These are phyloP conservation scores for Anguilla japonica DNA, from an alignment of 2,113 vertebrate genomes.

Conservation along the genomic window DNA sequence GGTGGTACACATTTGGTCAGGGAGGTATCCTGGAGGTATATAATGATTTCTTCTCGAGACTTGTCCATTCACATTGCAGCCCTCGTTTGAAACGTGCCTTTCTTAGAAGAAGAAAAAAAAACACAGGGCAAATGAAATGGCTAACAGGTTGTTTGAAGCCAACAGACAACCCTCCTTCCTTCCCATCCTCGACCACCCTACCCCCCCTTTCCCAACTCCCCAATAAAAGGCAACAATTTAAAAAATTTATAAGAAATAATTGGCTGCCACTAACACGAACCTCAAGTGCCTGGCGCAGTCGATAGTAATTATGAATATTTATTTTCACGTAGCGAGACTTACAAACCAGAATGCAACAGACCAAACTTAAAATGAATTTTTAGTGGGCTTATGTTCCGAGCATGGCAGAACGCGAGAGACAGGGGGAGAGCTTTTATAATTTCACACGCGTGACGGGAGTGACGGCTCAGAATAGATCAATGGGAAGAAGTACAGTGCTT, in stretches of 20 bases:
- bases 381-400: constrained; percentile 68
- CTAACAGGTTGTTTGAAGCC: not conserved
- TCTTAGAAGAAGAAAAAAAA: not conserved
- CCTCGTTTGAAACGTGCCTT: not conserved
- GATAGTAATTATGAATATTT: constrained; percentile 26
- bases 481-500: constrained; percentile 68
- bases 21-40: not conserved
- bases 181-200: no score
- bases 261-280: not conserved
- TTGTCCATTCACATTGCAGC: not conserved
- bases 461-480: constrained; percentile 75
- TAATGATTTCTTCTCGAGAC: not conserved
- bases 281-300: not conserved
- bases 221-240: not conserved
- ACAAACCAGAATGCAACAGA: constrained; percentile 53
- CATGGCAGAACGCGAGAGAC: constrained; percentile 34
- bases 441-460: constrained; percentile 70
- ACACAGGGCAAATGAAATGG: not conserved
- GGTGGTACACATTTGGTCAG: not conserved
- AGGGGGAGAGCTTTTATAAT: constrained; percentile 67
- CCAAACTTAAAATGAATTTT: constrained; percentile 63
- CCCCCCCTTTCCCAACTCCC: not conserved
- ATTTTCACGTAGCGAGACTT: constrained; percentile 1
- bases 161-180: not conserved
- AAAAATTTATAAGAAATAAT: not conserved